A percentile compares a stretch with the other conserved stretches of the same genome.
phyloP scores from a whole-genome alignment of 2,888 invertebrate species.

The Amphimallon solstitiale region DNA sequence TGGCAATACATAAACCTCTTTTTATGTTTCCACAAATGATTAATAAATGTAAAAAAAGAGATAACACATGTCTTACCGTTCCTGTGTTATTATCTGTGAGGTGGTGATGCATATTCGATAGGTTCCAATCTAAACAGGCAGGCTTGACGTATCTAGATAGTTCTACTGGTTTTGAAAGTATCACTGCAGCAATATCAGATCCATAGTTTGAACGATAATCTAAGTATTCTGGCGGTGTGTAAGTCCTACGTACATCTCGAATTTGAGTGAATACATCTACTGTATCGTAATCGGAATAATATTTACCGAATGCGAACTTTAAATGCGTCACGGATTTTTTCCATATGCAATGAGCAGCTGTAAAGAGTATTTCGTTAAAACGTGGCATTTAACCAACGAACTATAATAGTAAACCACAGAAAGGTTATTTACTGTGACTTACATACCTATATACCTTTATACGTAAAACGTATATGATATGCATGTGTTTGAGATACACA shows the following conservation, averaged over 20 bases:
- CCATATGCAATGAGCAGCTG: slow-evolving; percentile 64
- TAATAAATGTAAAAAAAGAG: no score
- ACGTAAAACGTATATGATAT: no score
- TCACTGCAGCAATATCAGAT: slow-evolving; percentile 68
- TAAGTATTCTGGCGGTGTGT: slow-evolving; percentile 63
- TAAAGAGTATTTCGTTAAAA: not conserved
- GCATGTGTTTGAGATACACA: no score
- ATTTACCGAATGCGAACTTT: slow-evolving; percentile 58
- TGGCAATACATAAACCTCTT: no score
- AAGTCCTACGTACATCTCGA: slow-evolving; percentile 61
- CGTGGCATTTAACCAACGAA: no score
- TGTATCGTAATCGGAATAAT: slow-evolving; percentile 55
- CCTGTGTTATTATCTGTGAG: slow-evolving; percentile 48
- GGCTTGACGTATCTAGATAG: slow-evolving; percentile 64
- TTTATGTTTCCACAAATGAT: no score
- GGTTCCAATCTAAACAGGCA: slow-evolving; percentile 65
- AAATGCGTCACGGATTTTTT: slow-evolving; percentile 54
- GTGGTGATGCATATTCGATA: slow-evolving; percentile 49
- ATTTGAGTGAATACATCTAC: slow-evolving; percentile 53
- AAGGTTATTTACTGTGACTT: no score
- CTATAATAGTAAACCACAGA: no score
- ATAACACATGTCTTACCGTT: slow-evolving; percentile 44
- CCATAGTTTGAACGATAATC: slow-evolving; percentile 67
- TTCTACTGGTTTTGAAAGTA: slow-evolving; percentile 59
- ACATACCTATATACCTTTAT: no score